Base-by-base conservation (phyloP, 2,113 vertebrate genomes). In the Stigmatopora argus region DNA sequence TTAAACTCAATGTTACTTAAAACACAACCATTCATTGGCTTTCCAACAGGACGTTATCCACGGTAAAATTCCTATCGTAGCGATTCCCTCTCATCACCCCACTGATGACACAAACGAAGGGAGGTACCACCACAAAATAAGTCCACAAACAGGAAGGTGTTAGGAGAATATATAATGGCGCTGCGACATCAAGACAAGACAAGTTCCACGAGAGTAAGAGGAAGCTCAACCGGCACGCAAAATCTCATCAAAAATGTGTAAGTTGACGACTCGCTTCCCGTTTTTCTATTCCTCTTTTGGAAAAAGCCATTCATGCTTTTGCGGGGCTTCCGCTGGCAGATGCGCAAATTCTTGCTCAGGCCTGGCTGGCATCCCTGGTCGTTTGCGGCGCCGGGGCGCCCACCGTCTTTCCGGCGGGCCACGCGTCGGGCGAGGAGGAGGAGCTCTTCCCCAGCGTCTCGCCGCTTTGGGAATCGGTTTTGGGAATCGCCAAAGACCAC, bases 131-230 rank as follows among this genome's bases (percentile, higher is more conserved):
- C 21, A 45, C 19, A 61, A 60, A 15, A 61, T 58, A 15, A n/a
- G 31, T 58, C 31, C 59, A 72, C 66, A 80, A 63, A 49, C 26
- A 56, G 21, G n/a, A n/a, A 23, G 51, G 6, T 58, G 65, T 69
- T 68, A 77, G 84, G 77, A 85, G 34, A 65, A 65, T 85, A 84
- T 88, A 88, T 79, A 85, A 79, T 59, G 71, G 31, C 64, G 19
- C 56, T 26, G 5, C 12, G 21, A 35, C 3, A 6, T 49, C 17
- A 18, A 62, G 34, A 48, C n/a, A 35, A 47, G n/a, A 1, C 75
- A 77, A 71, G 48, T 73, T 48, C 67, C 52, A 14, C 65, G 4
- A 62, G 31, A 60, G 41, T 44, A 69, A 77, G 67, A 10, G 31
- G 45, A 70, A 73, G 58, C 62, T 68, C 66, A n/a, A 44, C 65